Base-by-base conservation (phyloP, 2,888 invertebrate genomes). In the Pharmacophagus antenor region DNA sequence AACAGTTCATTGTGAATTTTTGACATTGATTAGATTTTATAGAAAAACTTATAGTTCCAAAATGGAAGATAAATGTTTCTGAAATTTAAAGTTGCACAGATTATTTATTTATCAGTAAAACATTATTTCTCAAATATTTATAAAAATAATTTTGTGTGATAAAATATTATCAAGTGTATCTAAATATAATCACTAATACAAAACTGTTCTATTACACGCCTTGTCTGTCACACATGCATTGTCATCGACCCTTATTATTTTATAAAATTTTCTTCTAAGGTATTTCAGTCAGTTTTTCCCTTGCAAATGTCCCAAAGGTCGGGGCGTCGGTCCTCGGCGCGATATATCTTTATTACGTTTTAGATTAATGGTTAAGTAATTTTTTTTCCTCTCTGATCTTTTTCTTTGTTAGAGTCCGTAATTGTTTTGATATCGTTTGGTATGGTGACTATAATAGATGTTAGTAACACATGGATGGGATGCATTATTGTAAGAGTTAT, bases 321-420 rank as follows among this genome's bases (percentile, higher is more conserved):
- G 42, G 41, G 37, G 10, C 25, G 25, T 23, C 42, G 42, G 17
- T 42, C 44, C 53, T 44, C 53, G 10, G 27, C 18, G 25, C 18
- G 23, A 53, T 53, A 44, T 44, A 53, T 53, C 53, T 53, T 44
- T 53, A 53, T 53, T 53, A 53, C 25, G 42, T 42, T 20, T 53
- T 53, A 53, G 44, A 53, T 25, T 44, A 53, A 53, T 44, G 53
- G 44, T 44, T 10, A 44, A 44, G 53, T 53, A 41, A 23, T 53
- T 53, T 53, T 53, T 41, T 23, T 22, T 41, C 12, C 37, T 37
- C 15, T 12, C 17, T 17, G 25, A 17, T 49, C 20, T 37, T 31
- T 51, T 37, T 37, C 17, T 21, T 37, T 37, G 37, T 37, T 37
- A 37, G 4, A n/a, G 4, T 37, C 15, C 23, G 22, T 52, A 41